Base-by-base conservation (phyloP, 2,797 vertebrate species). In the Cossypha caffra region DNA sequence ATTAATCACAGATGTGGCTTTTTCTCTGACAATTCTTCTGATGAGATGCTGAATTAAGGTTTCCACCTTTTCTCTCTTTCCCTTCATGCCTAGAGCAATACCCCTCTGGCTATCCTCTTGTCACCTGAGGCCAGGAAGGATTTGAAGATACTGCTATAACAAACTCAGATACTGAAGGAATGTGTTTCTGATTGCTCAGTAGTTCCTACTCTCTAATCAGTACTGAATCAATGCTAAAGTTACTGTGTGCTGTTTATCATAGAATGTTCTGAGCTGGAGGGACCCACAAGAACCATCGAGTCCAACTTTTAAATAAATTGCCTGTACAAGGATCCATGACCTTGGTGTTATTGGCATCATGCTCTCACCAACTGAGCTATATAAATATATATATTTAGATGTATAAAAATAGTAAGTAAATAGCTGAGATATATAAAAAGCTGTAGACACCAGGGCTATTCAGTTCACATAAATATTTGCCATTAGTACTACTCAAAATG, bases 241-340 rank as follows among this genome's bases (percentile, higher is more conserved):
- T 35, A 72, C 19, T 21, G 7, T 5, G 10, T 52, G 29, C 26
- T 43, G 33, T 35, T 75, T 21, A 13, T 21, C 33, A 54, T 25
- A 35, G 20, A 54, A 47, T 40, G 54, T 31, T 54, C 64, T 54
- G 55, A 62, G 40, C 1, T 62, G 17, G 21, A 62, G 29, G 2
- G 9, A 38, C 15, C 7, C 33, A 35, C 11, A 54, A 47, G 11
- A 38, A 47, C 25, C 25, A 54, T 3, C 0, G 0, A 62, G 25
- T 35, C 25, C 48, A 62, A 8, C 20, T 47, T 29, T 5, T 26
- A 47, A 69, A 47, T 47, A 13, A 68, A 54, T 23, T 2, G 5
- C 25, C 13, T 0, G 0, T 5, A 29, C 7, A 35, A 40, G 29
- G 14, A 35, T 7, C 4, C 63, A 31, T 8, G 33, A 31, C 29